A percentile compares a stretch with the other conserved stretches of the same genome.
Evolutionary conservation across 2,888 invertebrate species (phyloP).

Genomic region (Drosophila eohydei): DNA sequence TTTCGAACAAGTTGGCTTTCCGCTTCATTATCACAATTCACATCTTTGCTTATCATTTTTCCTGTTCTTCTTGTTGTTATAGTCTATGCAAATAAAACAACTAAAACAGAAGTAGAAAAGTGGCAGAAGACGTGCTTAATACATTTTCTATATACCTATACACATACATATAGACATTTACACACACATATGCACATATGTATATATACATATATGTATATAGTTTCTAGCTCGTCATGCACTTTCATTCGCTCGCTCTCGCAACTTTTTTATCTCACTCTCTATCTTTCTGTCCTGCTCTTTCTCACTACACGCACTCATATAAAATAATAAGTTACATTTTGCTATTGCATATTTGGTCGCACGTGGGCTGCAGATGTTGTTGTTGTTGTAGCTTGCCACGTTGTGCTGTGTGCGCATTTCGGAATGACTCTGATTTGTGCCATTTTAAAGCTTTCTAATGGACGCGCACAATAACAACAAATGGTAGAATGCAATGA

Average conservation of each 20-base stretch:
- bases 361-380: constrained; percentile 4
- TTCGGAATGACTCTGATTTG: background rate
- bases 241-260: constrained; percentile 59
- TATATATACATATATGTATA: constrained; percentile 5
- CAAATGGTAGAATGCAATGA: background rate
- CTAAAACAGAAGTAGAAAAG: constrained; percentile 15
- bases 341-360: constrained; percentile 9
- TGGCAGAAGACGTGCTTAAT: constrained; percentile 21
- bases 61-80: constrained; percentile 16
- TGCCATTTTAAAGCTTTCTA: background rate
- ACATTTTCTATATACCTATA: constrained; percentile 7
- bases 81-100: constrained; percentile 40
- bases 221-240: constrained; percentile 42
- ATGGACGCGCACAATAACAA: background rate
- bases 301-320: constrained; percentile 4
- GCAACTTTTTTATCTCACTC: background rate
- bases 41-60: constrained; percentile 44
- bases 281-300: background rate
- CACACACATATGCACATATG: background rate
- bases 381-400: constrained; percentile 2
- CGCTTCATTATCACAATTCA: constrained; percentile 30
- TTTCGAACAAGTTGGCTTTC: constrained; percentile 17
- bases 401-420: background rate
- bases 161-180: constrained; percentile 1
- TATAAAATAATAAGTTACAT: constrained; percentile 6